phyloP scores from a whole-genome alignment of 2,113 vertebrate genomes.

The Tauraco erythrolophus region DNA sequence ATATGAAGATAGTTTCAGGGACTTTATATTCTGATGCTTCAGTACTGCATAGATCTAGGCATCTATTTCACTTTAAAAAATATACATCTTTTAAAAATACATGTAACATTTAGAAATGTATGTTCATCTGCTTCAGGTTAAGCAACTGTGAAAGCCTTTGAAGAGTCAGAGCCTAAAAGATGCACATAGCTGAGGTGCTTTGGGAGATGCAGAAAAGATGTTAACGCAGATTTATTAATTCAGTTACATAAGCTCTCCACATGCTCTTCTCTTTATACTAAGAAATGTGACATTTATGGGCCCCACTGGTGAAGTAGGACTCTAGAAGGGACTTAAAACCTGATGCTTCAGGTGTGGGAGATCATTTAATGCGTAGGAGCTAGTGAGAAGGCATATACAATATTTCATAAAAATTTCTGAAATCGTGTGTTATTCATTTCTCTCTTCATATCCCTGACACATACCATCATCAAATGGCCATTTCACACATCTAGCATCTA shows the following conservation, averaged over 20 bases:
- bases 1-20: background rate
- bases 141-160: background rate
- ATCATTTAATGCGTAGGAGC: background rate
- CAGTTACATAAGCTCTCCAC: background rate
- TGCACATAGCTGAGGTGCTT: background rate
- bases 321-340: background rate
- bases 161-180: background rate
- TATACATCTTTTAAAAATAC: background rate
- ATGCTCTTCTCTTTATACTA: background rate
- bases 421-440: background rate
- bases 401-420: background rate
- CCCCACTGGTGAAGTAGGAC: background rate
- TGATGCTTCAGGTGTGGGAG: background rate
- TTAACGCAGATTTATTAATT: constrained; percentile 25
- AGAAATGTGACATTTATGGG: constrained; percentile 4
- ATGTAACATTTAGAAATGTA: background rate
- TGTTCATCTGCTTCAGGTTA: background rate
- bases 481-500: background rate
- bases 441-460: background rate
- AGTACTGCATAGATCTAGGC: background rate
- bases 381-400: background rate
- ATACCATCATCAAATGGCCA: background rate
- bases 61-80: background rate
- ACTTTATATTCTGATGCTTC: background rate
- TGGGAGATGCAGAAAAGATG: background rate